Conservation (phyloP, 1,140 invertebrate genomes). For the Habropoda laboriosa region DNA sequence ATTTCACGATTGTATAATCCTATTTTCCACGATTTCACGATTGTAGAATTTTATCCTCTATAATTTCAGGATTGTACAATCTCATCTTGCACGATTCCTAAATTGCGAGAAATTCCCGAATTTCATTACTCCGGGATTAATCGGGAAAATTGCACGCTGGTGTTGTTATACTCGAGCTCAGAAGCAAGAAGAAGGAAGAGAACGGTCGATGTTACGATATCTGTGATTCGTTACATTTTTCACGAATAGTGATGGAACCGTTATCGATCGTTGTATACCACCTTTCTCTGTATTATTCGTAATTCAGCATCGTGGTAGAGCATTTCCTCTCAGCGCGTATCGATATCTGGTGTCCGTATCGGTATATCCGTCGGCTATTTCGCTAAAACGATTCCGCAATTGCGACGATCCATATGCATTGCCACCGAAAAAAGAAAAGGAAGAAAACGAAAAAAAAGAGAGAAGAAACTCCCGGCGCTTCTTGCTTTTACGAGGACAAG, state of each 20-base stretch:
- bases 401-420: not conserved
- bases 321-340: not conserved
- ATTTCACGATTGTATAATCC: too few species aligned
- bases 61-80: too few species aligned
- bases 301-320: slow-evolving; percentile 2
- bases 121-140: too few species aligned
- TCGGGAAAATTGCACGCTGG: not conserved
- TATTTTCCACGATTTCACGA: too few species aligned
- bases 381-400: slow-evolving; percentile 1
- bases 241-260: slow-evolving; percentile 40
- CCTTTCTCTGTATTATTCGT: slow-evolving; percentile 9
- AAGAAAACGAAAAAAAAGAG: too few species aligned
- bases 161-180: not conserved
- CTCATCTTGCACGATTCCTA: too few species aligned
- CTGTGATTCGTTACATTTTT: slow-evolving; percentile 55
- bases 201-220: slow-evolving; percentile 12
- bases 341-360: not conserved
- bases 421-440: too few species aligned
- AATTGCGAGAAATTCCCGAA: too few species aligned
- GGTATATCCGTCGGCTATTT: not conserved
- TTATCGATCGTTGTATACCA: slow-evolving; percentile 34
- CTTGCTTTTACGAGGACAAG: not conserved
- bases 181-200: not conserved
- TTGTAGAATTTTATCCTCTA: too few species aligned
- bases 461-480: not conserved